Evolutionary conservation across 2,797 vertebrate species (phyloP).

Genomic region (Petrocephalus sullivani): DNA sequence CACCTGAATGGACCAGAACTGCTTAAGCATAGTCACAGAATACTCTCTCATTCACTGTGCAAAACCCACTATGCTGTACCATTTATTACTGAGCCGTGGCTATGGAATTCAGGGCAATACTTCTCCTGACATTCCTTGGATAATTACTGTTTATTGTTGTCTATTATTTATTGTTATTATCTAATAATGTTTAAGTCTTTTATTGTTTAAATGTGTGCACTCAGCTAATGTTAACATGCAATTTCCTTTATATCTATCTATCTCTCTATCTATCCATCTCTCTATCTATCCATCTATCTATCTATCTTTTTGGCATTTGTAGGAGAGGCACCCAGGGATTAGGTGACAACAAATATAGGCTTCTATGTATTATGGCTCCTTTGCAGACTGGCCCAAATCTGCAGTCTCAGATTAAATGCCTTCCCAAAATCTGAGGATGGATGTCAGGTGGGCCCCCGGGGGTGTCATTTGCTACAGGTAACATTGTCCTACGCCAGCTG

Average conservation of each 20-base stretch:
- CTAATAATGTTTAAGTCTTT: not conserved
- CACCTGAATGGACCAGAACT: not conserved
- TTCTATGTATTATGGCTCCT: not conserved
- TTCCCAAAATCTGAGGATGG: not conserved
- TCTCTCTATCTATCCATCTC: not conserved
- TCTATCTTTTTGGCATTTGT: not conserved
- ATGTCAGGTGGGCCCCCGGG: too few species aligned
- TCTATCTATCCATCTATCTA: not conserved
- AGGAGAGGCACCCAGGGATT: not conserved
- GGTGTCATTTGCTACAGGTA: not conserved
- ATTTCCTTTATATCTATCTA: not conserved
- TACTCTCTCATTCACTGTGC: not conserved
- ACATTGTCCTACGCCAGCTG: not conserved
- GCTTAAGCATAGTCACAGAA: not conserved
- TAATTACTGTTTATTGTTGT: not conserved
- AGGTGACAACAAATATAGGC: not conserved
- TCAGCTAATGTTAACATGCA: not conserved
- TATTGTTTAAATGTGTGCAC: not conserved
- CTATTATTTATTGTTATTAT: not conserved
- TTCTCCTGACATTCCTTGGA: not conserved
- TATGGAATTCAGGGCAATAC: not conserved
- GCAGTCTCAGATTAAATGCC: not conserved
- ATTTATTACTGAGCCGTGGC: not conserved
- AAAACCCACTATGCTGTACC: not conserved
- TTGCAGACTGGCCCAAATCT: not conserved